Evolutionary conservation across 2,888 invertebrate genomes (phyloP).

Genomic region (Melanargia galathea): DNA sequence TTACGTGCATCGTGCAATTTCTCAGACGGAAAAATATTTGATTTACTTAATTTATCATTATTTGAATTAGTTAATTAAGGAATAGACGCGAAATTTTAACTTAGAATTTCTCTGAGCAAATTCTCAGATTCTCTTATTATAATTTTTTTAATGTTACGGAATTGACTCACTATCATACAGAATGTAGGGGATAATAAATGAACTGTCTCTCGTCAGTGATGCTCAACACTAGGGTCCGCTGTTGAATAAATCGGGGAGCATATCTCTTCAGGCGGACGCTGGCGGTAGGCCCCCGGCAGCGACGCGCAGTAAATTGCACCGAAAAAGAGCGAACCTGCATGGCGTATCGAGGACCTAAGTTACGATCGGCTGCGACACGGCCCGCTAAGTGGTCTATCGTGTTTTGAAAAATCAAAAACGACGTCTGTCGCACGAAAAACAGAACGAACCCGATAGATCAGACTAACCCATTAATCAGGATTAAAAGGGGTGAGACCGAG

Average conservation of each 20-base stretch:
- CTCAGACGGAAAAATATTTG: not conserved
- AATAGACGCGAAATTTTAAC: not conserved
- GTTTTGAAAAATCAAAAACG: constrained; percentile 72
- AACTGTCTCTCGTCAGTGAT: not conserved
- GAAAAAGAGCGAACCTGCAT: constrained; percentile 73
- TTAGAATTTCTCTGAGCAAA: too few species aligned
- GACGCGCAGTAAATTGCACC: constrained; percentile 73
- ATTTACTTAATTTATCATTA: too few species aligned
- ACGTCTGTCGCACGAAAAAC: constrained; percentile 63
- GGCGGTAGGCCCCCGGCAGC: constrained; percentile 65
- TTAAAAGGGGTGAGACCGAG: constrained; percentile 51
- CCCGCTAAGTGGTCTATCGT: constrained; percentile 79
- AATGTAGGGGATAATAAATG: not conserved
- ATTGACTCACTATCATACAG: not conserved
- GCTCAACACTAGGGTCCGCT: constrained; percentile 54
- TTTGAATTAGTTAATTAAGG: too few species aligned
- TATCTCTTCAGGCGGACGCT: constrained; percentile 65
- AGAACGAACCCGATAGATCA: constrained; percentile 53
- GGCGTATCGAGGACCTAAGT: constrained; percentile 73
- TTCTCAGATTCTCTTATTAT: too few species aligned
- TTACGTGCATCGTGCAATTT: not conserved
- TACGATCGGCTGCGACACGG: constrained; percentile 70
- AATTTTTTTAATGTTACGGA: too few species aligned
- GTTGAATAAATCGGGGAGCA: constrained; percentile 65
- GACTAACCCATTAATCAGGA: constrained; percentile 67